phyloP scores from a whole-genome alignment of 2,888 invertebrate species.

The Orthosia gothica region DNA sequence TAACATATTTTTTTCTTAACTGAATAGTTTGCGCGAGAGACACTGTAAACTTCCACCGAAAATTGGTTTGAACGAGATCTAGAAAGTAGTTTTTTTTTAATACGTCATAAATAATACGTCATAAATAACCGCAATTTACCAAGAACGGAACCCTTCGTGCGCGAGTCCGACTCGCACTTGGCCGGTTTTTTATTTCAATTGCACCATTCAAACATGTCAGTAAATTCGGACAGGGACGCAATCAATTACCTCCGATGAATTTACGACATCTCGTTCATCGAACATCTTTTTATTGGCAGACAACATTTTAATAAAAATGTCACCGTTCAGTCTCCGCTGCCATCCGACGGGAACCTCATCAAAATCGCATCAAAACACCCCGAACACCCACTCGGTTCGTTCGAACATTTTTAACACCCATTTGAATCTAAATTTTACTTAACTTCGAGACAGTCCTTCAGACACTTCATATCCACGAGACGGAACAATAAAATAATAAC shows the following conservation, averaged over 20 bases:
- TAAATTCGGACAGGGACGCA: slow-evolving; percentile 68
- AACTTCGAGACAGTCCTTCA: slow-evolving; percentile 77
- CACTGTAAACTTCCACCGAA: no score
- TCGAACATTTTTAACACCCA: slow-evolving; percentile 84
- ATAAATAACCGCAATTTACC: no score
- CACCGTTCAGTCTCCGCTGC: slow-evolving; percentile 69
- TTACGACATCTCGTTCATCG: slow-evolving; percentile 81
- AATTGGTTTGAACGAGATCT: no score
- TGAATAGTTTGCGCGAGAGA: no score
- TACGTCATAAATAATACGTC: no score
- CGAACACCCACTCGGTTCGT: slow-evolving; percentile 79
- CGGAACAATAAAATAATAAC: slow-evolving; percentile 81
- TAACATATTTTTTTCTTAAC: no score
- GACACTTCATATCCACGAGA: slow-evolving; percentile 78
- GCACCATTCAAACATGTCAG: slow-evolving; percentile 68
- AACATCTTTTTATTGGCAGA: slow-evolving; percentile 76
- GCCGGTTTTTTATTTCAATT: slow-evolving; percentile 74
- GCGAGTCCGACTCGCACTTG: no score
- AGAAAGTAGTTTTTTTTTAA: no score
- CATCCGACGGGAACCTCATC: slow-evolving; percentile 79
- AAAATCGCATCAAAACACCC: slow-evolving; percentile 85
- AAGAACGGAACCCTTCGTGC: no score
- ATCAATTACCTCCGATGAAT: slow-evolving; percentile 80
- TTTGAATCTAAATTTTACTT: slow-evolving; percentile 85
- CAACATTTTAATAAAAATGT: slow-evolving; percentile 84